A percentile compares a stretch with the other conserved stretches of the same genome.
These are phyloP conservation scores for Semnornis frantzii DNA, from an alignment of 2,113 vertebrate genomes.

Conservation along the genomic window DNA sequence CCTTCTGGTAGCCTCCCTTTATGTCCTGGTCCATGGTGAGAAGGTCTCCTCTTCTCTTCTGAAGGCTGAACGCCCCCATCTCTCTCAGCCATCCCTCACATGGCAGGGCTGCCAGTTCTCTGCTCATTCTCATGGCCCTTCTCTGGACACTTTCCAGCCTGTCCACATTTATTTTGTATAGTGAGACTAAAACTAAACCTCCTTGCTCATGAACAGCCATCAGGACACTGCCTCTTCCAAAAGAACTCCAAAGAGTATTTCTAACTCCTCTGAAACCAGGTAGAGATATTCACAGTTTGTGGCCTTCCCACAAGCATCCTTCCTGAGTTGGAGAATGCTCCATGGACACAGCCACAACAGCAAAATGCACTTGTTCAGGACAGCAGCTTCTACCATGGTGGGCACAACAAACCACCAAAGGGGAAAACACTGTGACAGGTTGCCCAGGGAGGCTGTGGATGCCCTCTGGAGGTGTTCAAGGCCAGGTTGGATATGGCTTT, in stretches of 20 bases:
- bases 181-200: not conserved
- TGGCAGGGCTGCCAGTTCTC: too few relatives aligned
- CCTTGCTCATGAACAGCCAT: rapidly evolving
- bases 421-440: not conserved
- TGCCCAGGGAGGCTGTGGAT: too few relatives aligned
- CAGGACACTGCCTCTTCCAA: not conserved
- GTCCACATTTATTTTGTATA: too few relatives aligned
- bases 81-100: too few relatives aligned
- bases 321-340: not conserved
- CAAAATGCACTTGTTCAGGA: rapidly evolving
- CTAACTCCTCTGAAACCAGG: not conserved
- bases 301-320: not conserved
- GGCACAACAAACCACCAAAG: not conserved
- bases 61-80: too few relatives aligned
- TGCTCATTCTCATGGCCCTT: too few relatives aligned
- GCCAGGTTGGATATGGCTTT: too few relatives aligned
- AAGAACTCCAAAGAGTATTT: not conserved
- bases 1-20: too few relatives aligned
- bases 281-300: not conserved
- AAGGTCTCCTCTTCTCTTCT: too few relatives aligned
- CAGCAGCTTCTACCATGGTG: not conserved
- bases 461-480: too few relatives aligned
- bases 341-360: not conserved
- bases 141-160: too few relatives aligned
- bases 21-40: too few relatives aligned